phyloP scores from a whole-genome alignment of 2,888 invertebrate genomes.

The Coenonympha glycerion region DNA sequence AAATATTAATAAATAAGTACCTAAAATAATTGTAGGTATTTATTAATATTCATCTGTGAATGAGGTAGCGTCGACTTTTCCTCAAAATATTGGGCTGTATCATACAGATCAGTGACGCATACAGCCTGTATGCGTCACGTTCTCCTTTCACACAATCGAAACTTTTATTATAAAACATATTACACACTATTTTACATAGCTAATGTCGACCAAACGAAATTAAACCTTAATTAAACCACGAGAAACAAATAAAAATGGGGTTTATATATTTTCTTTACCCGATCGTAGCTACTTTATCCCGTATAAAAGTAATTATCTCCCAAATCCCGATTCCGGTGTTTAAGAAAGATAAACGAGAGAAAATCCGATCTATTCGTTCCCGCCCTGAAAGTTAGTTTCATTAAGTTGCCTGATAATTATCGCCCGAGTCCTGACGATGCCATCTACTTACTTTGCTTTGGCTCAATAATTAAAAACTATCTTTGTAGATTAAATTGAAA shows the following conservation, averaged over 20 bases:
- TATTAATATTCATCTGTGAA: too few species aligned
- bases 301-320: slow-evolving; percentile 62
- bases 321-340: slow-evolving; percentile 70
- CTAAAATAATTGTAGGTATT: too few species aligned
- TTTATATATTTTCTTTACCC: not conserved
- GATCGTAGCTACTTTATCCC: slow-evolving; percentile 14
- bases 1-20: too few species aligned
- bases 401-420: slow-evolving; percentile 14
- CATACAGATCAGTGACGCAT: too few species aligned
- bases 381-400: slow-evolving; percentile 47
- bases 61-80: too few species aligned
- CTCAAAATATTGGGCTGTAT: too few species aligned
- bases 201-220: not conserved
- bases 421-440: slow-evolving; percentile 10
- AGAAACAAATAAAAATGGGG: not conserved
- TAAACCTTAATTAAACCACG: not conserved
- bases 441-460: not conserved
- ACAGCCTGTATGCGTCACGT: too few species aligned
- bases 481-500: too few species aligned
- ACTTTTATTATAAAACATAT: too few species aligned
- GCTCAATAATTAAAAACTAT: not conserved
- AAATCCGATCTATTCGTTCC: slow-evolving; percentile 61
- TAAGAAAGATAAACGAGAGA: slow-evolving; percentile 73
- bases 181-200: not conserved
- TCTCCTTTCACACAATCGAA: too few species aligned